Conservation (phyloP, 2,113 vertebrate species). For the Lepisosteus osseus region DNA sequence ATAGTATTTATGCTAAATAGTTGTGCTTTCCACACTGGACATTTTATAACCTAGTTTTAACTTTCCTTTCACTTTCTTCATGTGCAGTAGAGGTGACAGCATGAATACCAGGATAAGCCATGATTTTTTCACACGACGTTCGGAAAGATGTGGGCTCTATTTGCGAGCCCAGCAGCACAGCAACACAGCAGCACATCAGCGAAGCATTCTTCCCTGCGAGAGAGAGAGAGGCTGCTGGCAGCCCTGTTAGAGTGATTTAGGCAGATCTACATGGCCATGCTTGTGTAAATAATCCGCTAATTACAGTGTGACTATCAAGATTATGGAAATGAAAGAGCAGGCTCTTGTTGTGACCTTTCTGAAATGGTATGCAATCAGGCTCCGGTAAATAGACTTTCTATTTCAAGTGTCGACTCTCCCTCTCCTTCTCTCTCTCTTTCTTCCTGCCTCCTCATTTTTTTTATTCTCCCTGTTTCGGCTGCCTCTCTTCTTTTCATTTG, state of each 20-base stretch:
- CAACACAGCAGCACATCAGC: neutral
- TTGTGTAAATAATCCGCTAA: slow-evolving; percentile 43
- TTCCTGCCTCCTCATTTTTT: neutral
- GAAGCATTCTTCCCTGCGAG: neutral
- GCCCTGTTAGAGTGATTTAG: slow-evolving; percentile 16
- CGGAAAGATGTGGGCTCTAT: too few species aligned
- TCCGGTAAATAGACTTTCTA: slow-evolving; percentile 41
- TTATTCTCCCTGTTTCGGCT: neutral
- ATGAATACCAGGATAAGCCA: too few species aligned
- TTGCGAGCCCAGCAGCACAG: neutral
- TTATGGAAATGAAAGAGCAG: slow-evolving; percentile 31
- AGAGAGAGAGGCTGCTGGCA: slow-evolving; percentile 1
- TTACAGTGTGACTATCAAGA: slow-evolving; percentile 37
- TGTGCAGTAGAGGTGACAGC: too few species aligned
- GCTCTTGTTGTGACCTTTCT: slow-evolving; percentile 42
- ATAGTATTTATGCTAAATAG: too few species aligned
- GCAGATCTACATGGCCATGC: slow-evolving; percentile 23
- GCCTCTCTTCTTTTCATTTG: neutral
- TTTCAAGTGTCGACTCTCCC: slow-evolving; percentile 27
- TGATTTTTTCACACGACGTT: too few species aligned
- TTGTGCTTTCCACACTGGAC: too few species aligned
- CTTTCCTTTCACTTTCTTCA: too few species aligned
- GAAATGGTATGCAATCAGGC: slow-evolving; percentile 38
- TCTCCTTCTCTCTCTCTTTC: neutral
- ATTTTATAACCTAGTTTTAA: too few species aligned